These are phyloP conservation scores for Okamejei kenojei DNA, from an alignment of 2,797 vertebrate genomes.

Conservation along the genomic window DNA sequence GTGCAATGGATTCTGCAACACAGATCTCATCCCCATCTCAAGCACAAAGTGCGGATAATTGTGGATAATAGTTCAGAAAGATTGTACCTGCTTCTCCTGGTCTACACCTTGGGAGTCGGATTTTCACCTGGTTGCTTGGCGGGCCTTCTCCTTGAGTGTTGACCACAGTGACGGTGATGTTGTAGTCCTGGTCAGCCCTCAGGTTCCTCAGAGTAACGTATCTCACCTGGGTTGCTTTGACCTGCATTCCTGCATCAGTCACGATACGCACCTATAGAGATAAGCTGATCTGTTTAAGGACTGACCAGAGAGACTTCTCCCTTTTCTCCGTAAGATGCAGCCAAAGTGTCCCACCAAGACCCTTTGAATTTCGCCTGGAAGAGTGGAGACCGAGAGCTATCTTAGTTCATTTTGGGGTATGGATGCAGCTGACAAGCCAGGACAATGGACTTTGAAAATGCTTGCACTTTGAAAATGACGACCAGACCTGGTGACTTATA, in stretches of 20 bases:
- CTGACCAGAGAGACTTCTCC: too few species aligned
- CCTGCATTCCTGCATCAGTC: background rate
- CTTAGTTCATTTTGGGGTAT: background rate
- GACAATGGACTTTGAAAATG: too few species aligned
- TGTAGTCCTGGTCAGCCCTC: background rate
- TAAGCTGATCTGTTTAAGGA: background rate
- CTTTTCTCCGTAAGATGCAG: background rate
- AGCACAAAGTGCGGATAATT: too few species aligned
- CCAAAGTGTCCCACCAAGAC: background rate
- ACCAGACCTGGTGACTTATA: too few species aligned
- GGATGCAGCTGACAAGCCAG: too few species aligned
- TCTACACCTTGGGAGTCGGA: background rate
- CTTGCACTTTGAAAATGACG: too few species aligned
- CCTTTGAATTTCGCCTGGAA: background rate
- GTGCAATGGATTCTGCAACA: background rate
- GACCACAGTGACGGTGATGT: background rate
- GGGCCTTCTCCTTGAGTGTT: background rate
- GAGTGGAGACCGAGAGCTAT: background rate
- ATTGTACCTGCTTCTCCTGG: background rate
- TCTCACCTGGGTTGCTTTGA: background rate
- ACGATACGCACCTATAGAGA: background rate
- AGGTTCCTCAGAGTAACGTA: constrained; percentile 7
- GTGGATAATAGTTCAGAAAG: background rate
- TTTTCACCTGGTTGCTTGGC: background rate
- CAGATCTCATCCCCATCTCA: background rate